Evolutionary conservation across 2,888 invertebrate species (phyloP), one percentile per base, ranked within the genome.

Genomic region (Panopea generosa): DNA sequence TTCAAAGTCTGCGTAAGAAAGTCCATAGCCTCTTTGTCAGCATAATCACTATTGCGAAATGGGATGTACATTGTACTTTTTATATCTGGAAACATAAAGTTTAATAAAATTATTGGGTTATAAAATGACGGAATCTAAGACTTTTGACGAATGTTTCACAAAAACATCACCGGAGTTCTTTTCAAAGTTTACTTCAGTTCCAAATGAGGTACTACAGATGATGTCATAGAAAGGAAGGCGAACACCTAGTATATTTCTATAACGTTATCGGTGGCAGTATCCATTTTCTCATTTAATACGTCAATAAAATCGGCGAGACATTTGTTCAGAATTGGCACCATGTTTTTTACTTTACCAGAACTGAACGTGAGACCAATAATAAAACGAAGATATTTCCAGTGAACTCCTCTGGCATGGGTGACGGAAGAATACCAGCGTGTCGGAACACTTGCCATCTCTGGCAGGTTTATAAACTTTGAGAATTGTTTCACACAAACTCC

Each of bases 401-500:
- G 61, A 11, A 70, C 73, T 1, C 74, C 78, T 20, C 52, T 57
- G 3, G 78, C 67, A 26, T 63, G 63, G 45, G 60, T 75, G 7
- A 79, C 3, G 0, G 78, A 57, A 11, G 52, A 27, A 9, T 50
- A n/a, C 78, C 77, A 73, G 11, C 18, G 20, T 7, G 66, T 43
- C 20, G 70, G 27, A 3, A 16, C 20, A 20, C 38, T 20, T 0
- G 74, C 49, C 0, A 55, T 45, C n/a, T 70, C 67, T 0, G 62
- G 57, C 62, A 84, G 59, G 50, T 85, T 77, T 24, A 68, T 62
- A 65, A 83, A 85, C n/a, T 77, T 82, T 6, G 73, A 61, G 45
- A 86, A 86, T 14, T 82, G 59, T 52, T 82, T 86, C 1, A 85
- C 67, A 16, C 62, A 60, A 9, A 84, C 77, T 43, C 82, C 69